phyloP scores from a whole-genome alignment of 2,113 vertebrate species.

The Rutilus rutilus region DNA sequence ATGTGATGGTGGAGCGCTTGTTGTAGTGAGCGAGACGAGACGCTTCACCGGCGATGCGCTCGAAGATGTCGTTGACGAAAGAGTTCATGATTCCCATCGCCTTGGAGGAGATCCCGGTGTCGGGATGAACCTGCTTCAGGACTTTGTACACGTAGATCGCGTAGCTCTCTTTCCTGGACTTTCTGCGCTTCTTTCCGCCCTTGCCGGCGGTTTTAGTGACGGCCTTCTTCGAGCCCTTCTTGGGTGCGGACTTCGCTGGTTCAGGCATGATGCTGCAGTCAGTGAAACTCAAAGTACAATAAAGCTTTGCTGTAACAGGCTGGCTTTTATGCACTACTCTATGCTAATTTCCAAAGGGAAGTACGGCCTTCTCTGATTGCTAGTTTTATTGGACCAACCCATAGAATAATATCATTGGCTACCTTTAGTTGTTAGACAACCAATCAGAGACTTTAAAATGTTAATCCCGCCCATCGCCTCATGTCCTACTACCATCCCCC shows the following conservation, averaged over 20 bases:
- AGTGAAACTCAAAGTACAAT: neutral
- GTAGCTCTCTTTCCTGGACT: no score
- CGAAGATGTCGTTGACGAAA: slow-evolving; percentile 71
- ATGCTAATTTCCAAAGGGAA: neutral
- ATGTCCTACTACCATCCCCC: neutral
- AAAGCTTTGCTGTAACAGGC: neutral
- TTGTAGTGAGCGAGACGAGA: slow-evolving; percentile 72
- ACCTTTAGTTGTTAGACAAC: no score
- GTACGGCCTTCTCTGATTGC: neutral
- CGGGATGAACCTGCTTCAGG: slow-evolving; percentile 65
- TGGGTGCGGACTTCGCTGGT: neutral
- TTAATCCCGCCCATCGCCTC: neutral
- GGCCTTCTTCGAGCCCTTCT: neutral
- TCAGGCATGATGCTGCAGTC: neutral
- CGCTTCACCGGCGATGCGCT: slow-evolving; percentile 65
- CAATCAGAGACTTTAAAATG: neutral
- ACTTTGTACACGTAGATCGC: no score
- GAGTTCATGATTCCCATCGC: slow-evolving; percentile 72
- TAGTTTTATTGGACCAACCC: neutral
- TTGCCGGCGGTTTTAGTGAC: no score
- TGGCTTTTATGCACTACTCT: neutral
- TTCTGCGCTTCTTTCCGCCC: no score
- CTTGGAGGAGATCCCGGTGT: slow-evolving; percentile 82
- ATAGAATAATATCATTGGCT: neutral
- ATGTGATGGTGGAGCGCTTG: slow-evolving; percentile 72